Evolutionary conservation across 1,140 invertebrate genomes (phyloP), one percentile per base, ranked within the genome.

Genomic region (Sweltsa coloradensis): DNA sequence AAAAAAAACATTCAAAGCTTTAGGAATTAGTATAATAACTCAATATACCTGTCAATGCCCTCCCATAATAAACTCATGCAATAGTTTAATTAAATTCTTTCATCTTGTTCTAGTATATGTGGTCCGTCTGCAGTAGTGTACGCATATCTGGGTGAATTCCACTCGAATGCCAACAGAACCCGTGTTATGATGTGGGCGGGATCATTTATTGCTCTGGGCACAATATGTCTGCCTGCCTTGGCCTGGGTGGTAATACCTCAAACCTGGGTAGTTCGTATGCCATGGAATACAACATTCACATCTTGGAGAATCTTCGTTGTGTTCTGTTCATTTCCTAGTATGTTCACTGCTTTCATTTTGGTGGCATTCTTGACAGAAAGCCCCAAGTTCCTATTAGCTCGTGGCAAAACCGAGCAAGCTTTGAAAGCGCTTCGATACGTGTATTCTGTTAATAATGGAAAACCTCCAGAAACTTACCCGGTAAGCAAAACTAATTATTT

Each of bases 111-210:
- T 45, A 29, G 47, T 29, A 31, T 50, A 16, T 46, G 34, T 16
- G 22, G 27, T 14, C 23, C 40, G 4, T 6, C 40, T 4, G 26
- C 11, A 34, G 23, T 27, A 11, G 19, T 5, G 25, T 44, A 21
- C n/a, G 16, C 18, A 23, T 83, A 83, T 63, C 64, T 85, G 24
- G 81, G 81, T 25, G 81, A 85, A 63, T 85, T 84, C 58, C 81
- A 84, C 57, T 75, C 78, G 18, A 81, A 78, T 34, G 78, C 78
- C 63, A 77, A 81, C 60, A 72, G 81, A 55, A 81, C 83, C 58
- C 81, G 76, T 54, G 79, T 81, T 56, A 67, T 84, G 23, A 81
- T 81, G 62, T 84, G 81, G 79, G 81, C 84, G 81, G 81, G 83
- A 69, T 71, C 83, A 5, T 14, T 14, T 5, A 37, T 37, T 14